Evolutionary conservation across 92 coral and sea anemone genomes (phyloP).

Genomic region (Zoanthus solanderi): DNA sequence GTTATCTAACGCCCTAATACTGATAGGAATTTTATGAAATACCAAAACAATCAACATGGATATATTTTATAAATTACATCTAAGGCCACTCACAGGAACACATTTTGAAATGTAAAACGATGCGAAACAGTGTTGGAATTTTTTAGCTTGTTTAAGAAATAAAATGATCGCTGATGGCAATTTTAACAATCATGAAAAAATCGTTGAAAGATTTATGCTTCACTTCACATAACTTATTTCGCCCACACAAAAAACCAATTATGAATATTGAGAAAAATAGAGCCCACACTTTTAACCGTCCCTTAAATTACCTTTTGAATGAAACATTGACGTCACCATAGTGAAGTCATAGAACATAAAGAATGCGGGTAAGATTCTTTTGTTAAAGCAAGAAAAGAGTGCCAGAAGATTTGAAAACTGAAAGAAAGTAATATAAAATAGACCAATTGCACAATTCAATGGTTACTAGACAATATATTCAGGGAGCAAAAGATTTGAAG

Average conservation of each 20-base stretch:
- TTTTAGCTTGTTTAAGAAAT: background rate
- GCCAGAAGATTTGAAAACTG: no score
- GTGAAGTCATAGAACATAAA: background rate
- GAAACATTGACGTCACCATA: background rate
- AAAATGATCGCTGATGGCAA: background rate
- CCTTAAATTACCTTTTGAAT: background rate
- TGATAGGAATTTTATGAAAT: background rate
- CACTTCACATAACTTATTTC: background rate
- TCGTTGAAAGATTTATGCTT: slow-evolving; percentile 1
- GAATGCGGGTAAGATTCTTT: background rate
- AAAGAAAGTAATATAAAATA: no score
- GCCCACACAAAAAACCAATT: slow-evolving; percentile 8
- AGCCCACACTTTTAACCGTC: background rate
- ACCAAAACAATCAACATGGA: background rate
- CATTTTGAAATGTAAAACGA: background rate
- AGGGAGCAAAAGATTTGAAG: no score
- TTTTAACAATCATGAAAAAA: background rate
- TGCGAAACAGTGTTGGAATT: background rate
- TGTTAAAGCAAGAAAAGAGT: background rate
- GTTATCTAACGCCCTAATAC: background rate
- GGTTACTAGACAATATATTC: no score
- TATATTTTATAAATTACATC: background rate
- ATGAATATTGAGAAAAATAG: background rate
- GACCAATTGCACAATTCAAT: no score
- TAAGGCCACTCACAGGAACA: no score